Base-by-base conservation (phyloP, 2,888 invertebrate genomes). In the Kuschelorhynchus macadamiae region DNA sequence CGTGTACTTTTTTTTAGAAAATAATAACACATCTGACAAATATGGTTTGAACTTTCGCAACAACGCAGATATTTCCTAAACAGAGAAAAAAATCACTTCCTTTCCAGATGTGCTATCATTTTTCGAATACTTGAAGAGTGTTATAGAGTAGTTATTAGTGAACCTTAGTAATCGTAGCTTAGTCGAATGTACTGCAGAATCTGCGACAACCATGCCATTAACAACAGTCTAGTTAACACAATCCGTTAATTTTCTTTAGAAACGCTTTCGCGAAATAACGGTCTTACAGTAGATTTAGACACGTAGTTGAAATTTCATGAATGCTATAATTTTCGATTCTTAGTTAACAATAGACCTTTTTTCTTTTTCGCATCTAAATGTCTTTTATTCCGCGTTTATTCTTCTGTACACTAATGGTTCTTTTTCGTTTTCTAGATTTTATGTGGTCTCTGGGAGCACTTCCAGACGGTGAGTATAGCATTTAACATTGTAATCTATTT, bases 401-500 rank as follows among this genome's bases (percentile, higher is more conserved):
- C 16, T 66, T 60, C 33, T 33, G 12, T 57, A 46, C 71, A 81
- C 81, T 81, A 81, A 80, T 80, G 41, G 75, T 75, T 71, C 71
- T 80, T 80, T 82, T 83, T 82, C 88, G 88, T 62, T 71, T 89
- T 93, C 88, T 93, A 96, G 96, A 96, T 94, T 95, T 96, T 92
- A 95, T 96, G 95, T 96, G 96, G 96, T 95, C 95, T 88, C 92
- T 96, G 92, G 96, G 95, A 90, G 94, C 95, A 89, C 92, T 96
- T 89, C 95, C 95, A 88, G 96, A 96, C 90, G 95, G 96, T 96
- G 89, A 94, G 94, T 92, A 53, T 14, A 46, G 14, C 21, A 21
- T 47, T 47, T 47, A 17, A n/a, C n/a, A n/a, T n/a, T n/a, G n/a
- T n/a, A n/a, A n/a, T n/a, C n/a, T n/a, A n/a, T n/a, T n/a, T n/a